Evolutionary conservation across 2,113 vertebrate species (phyloP), one percentile per base, ranked within the genome.

Genomic region (Syngnathus scovelli): DNA sequence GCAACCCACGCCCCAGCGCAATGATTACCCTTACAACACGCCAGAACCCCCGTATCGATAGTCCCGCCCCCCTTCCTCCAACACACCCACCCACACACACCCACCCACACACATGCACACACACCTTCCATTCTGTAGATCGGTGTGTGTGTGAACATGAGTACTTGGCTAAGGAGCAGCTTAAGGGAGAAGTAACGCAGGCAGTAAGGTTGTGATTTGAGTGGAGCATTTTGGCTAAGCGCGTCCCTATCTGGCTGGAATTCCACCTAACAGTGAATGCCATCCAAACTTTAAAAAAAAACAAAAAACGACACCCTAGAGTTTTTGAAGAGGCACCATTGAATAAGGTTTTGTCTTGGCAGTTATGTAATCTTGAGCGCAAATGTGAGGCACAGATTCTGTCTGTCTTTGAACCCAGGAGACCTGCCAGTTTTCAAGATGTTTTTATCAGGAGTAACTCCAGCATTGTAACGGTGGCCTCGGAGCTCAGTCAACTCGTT

Each of bases 11-110:
- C 88, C 89, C 85, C 87, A 86, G 85, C 87, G 84, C 84, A 77
- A 89, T 78, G 90, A 91, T 86, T 91, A 91, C 86, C 83, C 90
- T 86, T 83, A 90, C 83, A 84, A 91, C 88, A 91, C 88, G 87
- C 89, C 89, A 88, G 91, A 91, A 76, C 88, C 90, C 86, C 90
- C 89, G 69, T 92, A 92, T 72, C 90, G 90, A 91, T 91, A 92
- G 86, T 74, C 66, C 78, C 63, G 74, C 62, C 66, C 78, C 81
- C 18, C 36, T 18, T 19, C 6, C 19, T 43, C 39, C 41, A 43
- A 33, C 27, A 43, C 9, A 43, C 41, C 41, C 3, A 12, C 58
- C 13, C 58, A 13, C 23, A 15, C 58, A 16, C 33, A 27, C 10
- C 1, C 27, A 39, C 59, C 19, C 36, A 21, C 61, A 62, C 37